Evolutionary conservation across 2,113 vertebrate species (phyloP), one percentile per base, ranked within the genome.

Genomic region (Ammodytes marinus): DNA sequence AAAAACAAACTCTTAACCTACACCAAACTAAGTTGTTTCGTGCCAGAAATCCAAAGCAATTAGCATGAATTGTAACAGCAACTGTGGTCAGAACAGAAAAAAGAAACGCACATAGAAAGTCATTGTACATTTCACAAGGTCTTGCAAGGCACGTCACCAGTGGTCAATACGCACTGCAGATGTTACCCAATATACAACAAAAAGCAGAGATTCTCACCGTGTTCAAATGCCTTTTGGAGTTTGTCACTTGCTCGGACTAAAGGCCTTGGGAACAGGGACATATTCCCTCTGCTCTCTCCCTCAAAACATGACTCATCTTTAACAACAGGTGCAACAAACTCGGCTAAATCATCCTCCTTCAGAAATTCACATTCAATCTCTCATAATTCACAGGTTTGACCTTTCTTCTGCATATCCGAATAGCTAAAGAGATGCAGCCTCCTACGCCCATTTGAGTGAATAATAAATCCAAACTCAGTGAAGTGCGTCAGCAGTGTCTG

Each of bases 251-350:
- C 42, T 74, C 6, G 0, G 45, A 53, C 37, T 0, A n/a, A 73
- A 75, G 19, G 8, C 27, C 14, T 27, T 65, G 66, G 17, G 27
- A 49, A 61, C 53, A 64, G 19, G 17, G 54, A 45, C 68, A 0
- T 15, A 50, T n/a, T 27, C 14, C 66, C 3, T 72, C 65, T 63
- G n/a, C 61, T 61, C 69, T 61, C 63, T 69, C 69, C 66, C 63
- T 69, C 70, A 37, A 8, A 40, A 61, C 42, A 79, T 81, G 54
- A 82, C 12, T 47, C 83, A 74, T 80, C 39, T 77, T 9, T 12
- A 27, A 13, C 13, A 73, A 63, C 37, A 64, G n/a, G 35, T 9
- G 7, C 19, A 14, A 5, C 35, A 42, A 69, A 66, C 37, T 63
- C 60, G 15, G 37, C 66, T 54, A 6, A 40, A 65, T 35, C 42